Base-by-base conservation (phyloP, 2,113 vertebrate species). In the Percopsis transmontana region DNA sequence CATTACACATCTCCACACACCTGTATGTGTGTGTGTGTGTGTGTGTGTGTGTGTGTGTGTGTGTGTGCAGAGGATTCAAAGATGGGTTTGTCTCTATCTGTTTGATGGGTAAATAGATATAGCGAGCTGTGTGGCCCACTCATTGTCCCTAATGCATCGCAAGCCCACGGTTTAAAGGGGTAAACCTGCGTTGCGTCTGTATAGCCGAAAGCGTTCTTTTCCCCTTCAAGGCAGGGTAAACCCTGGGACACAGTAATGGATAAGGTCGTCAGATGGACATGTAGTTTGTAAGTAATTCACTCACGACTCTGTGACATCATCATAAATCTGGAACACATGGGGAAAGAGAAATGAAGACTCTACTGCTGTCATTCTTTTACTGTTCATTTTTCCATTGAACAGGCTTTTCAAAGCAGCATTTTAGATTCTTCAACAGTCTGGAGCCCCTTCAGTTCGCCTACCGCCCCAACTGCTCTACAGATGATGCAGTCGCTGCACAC, bases 1-100 rank as follows among this genome's bases (percentile, higher is more conserved):
- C 86, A 90, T 91, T 91, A 88, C 85, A 89, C 86, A 90, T 85
- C 85, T 85, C 83, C 74, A 83, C 64, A 76, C 70, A 38, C 39
- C 72, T 58, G 66, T 72, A 19, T 55, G 66, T 23, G 54, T 44
- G 42, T 47, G 47, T 53, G 65, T 57, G 21, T 19, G 16, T 51
- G 2, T 15, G 19, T 62, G 33, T 53, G 19, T 40, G 24, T 38
- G n/a, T 63, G 48, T 16, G n/a, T 38, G 50, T 21, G 15, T 68
- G 57, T 64, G 78, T 59, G 33, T 53, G 67, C 45, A 20, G 48
- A 64, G 60, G 71, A 71, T 60, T 78, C 57, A 55, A 70, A 62
- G 74, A 74, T 54, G 73, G 75, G 72, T 87, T 71, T 47, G 51
- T 20, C 21, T 68, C 75, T 48, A 66, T 56, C 72, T 77, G 80